Evolutionary conservation across 2,113 vertebrate species (phyloP), one percentile per base, ranked within the genome.

Genomic region (Xyrauchen texanus): DNA sequence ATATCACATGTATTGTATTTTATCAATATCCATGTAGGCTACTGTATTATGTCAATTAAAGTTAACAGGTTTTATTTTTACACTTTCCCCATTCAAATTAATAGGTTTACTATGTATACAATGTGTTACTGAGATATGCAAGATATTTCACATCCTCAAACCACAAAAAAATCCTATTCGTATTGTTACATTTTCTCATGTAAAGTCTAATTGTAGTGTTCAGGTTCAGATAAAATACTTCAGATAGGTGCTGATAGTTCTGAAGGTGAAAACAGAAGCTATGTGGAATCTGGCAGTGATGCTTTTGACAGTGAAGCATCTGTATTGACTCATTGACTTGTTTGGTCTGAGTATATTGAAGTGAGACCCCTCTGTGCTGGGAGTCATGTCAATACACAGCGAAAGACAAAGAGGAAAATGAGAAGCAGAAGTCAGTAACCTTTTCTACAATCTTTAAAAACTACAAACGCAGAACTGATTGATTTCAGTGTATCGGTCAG

Each of bases 371-470:
- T 75, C 82, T 78, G 81, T 66, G 85, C 87, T 83, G 87, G 55
- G 82, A 81, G 83, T 78, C 76, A 11, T 79, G 86, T 90, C 84
- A 79, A 90, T 90, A 86, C 85, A 86, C 82, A 78, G 76, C 60
- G 65, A 60, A 4, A 52, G n/a, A 61, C 8, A 12, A 49, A 52
- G 8, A 68, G 68, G 21, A 47, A n/a, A 21, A 45, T 3, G 68
- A 13, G 34, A 68, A 52, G 13, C 21, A 16, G 10, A 53, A 53
- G 11, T n/a, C 13, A 5, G n/a, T n/a, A 16, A 47, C 4, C 3
- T 45, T 60, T 46, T 10, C 69, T 46, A 42, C 10, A 9, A 13
- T 16, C 55, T 34, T 34, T 34, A 34, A 34, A 34, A 34, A 34
- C 21, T 34, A 3, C 21, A 55, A 13, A 58, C 34, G 11, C 42